Percentiles rank a stretch among this genome's conserved stretches.
Evolutionary conservation across 2,888 invertebrate genomes (phyloP).

Genomic region (Orthosia gracilis): DNA sequence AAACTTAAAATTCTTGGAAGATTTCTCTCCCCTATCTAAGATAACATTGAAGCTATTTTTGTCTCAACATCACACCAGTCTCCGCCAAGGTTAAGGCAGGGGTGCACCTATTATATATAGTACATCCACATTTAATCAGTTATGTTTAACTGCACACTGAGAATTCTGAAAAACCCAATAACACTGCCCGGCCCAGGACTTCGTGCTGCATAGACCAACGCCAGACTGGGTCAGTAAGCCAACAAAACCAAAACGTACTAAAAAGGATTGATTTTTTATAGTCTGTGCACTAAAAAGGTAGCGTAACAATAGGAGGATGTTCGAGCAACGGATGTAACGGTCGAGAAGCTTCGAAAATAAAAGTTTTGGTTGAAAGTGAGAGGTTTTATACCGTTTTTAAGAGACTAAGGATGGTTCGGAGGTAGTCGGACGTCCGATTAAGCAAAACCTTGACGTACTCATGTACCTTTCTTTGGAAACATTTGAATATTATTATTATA

Average conservation of each 20-base stretch:
- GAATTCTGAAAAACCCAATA: too few relatives aligned
- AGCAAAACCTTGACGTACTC: too few relatives aligned
- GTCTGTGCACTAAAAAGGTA: conserved; percentile 31
- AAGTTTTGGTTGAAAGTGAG: conserved; percentile 44
- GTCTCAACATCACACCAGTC: background rate
- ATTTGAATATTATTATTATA: too few relatives aligned
- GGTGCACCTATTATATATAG: too few relatives aligned
- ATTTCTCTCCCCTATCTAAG: background rate
- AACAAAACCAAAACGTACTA: background rate
- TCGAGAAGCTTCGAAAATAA: conserved; percentile 32
- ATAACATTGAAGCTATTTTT: background rate
- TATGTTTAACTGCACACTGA: too few relatives aligned
- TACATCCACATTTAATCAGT: too few relatives aligned
- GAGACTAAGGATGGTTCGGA: conserved; percentile 6
- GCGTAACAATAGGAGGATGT: conserved; percentile 46
- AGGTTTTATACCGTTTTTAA: conserved; percentile 26
- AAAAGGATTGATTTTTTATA: conserved; percentile 30
- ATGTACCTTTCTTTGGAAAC: too few relatives aligned
- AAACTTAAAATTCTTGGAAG: too few relatives aligned
- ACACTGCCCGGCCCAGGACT: too few relatives aligned
- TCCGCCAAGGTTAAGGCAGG: too few relatives aligned
- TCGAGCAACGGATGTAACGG: conserved; percentile 38
- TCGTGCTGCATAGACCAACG: too few relatives aligned
- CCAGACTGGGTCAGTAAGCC: background rate
- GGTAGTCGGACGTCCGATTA: background rate